Base-by-base conservation (phyloP, 2,113 vertebrate species). In the Callipepla californica region DNA sequence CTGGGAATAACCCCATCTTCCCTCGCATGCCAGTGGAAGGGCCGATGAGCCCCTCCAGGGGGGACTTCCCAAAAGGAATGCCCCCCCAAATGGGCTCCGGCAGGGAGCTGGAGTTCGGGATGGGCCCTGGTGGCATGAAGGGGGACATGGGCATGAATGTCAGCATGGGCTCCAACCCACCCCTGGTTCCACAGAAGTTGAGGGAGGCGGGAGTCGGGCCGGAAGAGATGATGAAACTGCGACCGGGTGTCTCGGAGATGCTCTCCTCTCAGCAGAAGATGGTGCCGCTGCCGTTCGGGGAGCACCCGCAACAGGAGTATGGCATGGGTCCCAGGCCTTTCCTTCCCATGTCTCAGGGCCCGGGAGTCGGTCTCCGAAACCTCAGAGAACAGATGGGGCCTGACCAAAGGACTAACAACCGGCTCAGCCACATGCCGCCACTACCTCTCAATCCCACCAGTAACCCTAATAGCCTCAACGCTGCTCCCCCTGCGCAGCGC, bases 371-470 rank as follows among this genome's bases (percentile, higher is more conserved):
- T 94, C 97, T 98, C 90, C 97, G 99, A 94, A 99, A 98, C 93
- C 98, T 98, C 89, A 98, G 99, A 98, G 99, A 99, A 85, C 98
- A 98, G 91, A 93, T 98, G 0, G 98, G 98, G 95, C 98, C 98
- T 87, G 99, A 99, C 97, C 99, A 99, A 98, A 98, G 99, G 98
- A 98, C 98, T 98, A 99, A 99, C 96, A 99, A 98, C 96, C 98
- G 99, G 82, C 99, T 99, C 89, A 99, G 99, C 97, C 99, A 99
- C 90, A 98, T 99, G 96, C 98, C 99, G 85, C 97, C 98, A 97
- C 98, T 98, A 98, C 98, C 98, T 98, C 98, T 98, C 93, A 98
- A 98, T 93, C 97, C 98, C 88, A 94, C 98, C 96, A 96, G 96
- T 90, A 98, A 98, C 96, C 97, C 98, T n/a, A 96, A 96, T 58